A percentile compares a stretch with the other conserved stretches of the same genome.
phyloP scores from a whole-genome alignment of 1,140 invertebrate genomes.

The Mercenaria mercenaria region DNA sequence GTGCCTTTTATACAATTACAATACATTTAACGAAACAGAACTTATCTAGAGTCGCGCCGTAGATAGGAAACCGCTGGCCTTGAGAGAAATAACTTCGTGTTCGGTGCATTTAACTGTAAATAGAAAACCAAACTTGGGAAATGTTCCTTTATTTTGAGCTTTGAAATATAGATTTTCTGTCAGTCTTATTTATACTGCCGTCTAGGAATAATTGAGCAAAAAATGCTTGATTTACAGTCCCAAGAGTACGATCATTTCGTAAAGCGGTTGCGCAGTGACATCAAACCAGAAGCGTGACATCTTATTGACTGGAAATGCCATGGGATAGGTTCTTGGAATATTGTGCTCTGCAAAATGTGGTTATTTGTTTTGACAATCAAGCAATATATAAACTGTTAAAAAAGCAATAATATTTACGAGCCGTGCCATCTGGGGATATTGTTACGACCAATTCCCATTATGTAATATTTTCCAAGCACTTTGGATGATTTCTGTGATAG shows the following conservation, averaged over 20 bases:
- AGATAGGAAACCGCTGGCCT: no score
- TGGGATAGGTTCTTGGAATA: background rate
- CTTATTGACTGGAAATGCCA: background rate
- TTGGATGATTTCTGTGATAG: background rate
- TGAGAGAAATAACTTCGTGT: no score
- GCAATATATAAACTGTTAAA: background rate
- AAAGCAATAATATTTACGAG: background rate
- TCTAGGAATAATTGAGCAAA: background rate
- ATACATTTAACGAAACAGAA: no score
- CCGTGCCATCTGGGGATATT: background rate
- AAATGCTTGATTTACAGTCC: background rate
- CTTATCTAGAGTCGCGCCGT: no score
- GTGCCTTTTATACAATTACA: no score
- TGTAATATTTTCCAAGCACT: background rate
- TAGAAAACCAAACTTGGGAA: no score
- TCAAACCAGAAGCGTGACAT: background rate
- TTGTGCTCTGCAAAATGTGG: background rate
- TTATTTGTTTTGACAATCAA: background rate
- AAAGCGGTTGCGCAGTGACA: background rate
- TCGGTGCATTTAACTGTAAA: no score
- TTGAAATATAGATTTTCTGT: slow-evolving; percentile 16
- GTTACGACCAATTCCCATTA: background rate
- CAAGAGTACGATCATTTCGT: background rate
- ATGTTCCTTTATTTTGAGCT: background rate
- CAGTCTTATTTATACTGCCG: background rate